Base-by-base conservation (phyloP, 2,888 invertebrate genomes). In the Monoplex corrugatus region DNA sequence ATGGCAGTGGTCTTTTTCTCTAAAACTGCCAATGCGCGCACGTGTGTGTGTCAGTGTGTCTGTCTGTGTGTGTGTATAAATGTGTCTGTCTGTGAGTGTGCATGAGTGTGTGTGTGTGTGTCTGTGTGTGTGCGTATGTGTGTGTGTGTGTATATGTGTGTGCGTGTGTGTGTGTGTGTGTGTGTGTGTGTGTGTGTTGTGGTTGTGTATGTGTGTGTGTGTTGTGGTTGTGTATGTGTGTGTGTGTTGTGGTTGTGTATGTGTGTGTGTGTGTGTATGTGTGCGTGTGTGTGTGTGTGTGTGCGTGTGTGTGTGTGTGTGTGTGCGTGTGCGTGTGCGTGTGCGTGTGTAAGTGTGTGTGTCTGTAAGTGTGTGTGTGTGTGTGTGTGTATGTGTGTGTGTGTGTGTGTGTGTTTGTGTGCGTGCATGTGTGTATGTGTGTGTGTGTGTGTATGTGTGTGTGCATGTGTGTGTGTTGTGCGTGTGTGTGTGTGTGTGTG, bases 401-500 rank as follows among this genome's bases (percentile, higher is more conserved):
- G 8, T 8, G 13, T 16, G 8, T 16, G 8, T 23, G 8, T 8
- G 8, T 63, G 23, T 63, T 16, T 23, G 23, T 23, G 63, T 63
- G 63, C 23, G 63, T 63, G 63, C 23, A 28, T 63, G 63, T 63
- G 63, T 63, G 63, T 63, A 28, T 63, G 63, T 63, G 63, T 63
- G 63, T 63, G 63, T 63, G 63, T 63, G 63, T 63, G 63, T 63
- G 63, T 16, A 23, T 63, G 63, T 63, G 63, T 63, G 63, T 63
- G 13, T 63, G 63, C 23, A 23, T 63, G 63, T 63, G 8, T 63
- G 50, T 50, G 50, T 50, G 50, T 16, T 8, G 16, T 63, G 23
- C 28, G 13, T 63, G 16, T 28, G 3, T 63, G 28, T 63, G 3
- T 63, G 23, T 50, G 50, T 50, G 50, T 50, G 50, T 50, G 50